phyloP scores from a whole-genome alignment of 2,888 invertebrate genomes.

The Yponomeuta sedellus region DNA sequence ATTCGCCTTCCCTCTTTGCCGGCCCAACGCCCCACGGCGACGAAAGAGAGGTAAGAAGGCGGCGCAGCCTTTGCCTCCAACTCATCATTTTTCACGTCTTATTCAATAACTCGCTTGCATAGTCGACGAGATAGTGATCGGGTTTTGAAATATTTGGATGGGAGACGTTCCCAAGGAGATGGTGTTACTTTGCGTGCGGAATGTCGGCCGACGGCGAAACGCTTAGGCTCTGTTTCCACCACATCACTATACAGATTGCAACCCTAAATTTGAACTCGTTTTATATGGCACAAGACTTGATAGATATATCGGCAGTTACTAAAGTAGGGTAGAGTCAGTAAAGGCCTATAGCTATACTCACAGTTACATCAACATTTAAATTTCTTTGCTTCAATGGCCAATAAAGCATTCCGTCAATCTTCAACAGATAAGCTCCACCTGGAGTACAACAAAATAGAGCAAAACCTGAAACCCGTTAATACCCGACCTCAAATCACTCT shows the following conservation, averaged over 20 bases:
- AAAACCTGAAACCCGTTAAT: slow-evolving; percentile 17
- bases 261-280: too few relatives aligned
- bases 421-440: not conserved
- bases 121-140: slow-evolving; percentile 72
- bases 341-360: too few relatives aligned
- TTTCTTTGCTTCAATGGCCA: not conserved
- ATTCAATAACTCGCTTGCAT: slow-evolving; percentile 72
- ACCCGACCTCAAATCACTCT: slow-evolving; percentile 31
- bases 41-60: slow-evolving; percentile 51
- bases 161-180: slow-evolving; percentile 72
- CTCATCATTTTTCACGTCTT: slow-evolving; percentile 76
- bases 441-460: not conserved
- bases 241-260: slow-evolving; percentile 11
- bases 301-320: too few relatives aligned
- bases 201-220: slow-evolving; percentile 34
- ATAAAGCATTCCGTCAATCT: not conserved
- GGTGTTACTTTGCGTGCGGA: slow-evolving; percentile 75
- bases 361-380: not conserved
- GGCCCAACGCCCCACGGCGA: slow-evolving; percentile 3
- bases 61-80: slow-evolving; percentile 61
- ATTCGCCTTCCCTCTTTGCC: slow-evolving; percentile 43
- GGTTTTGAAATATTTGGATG: slow-evolving; percentile 72
- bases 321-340: too few relatives aligned
- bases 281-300: too few relatives aligned
- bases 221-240: not conserved